phyloP scores from a whole-genome alignment of 64 coral and sea anemone species.

The Stichodactyla helianthus region DNA sequence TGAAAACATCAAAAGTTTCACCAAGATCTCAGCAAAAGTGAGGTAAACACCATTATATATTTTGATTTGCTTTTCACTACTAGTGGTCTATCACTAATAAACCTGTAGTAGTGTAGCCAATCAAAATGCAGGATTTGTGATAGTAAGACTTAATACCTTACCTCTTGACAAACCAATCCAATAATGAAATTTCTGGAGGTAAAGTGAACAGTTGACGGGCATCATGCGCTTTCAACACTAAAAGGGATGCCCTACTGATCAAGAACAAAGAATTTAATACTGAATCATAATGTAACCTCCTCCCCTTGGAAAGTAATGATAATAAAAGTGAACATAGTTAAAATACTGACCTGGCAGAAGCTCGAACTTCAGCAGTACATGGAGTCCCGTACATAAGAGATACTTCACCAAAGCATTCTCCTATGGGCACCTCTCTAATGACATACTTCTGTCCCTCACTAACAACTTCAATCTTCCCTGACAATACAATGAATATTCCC shows the following conservation, averaged over 20 bases:
- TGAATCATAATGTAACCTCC: neutral
- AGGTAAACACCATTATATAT: too few relatives aligned
- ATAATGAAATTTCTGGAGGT: conserved; percentile 21
- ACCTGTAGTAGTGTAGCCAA: too few relatives aligned
- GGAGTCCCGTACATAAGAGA: conserved; percentile 62
- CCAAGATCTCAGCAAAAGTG: too few relatives aligned
- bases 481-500: conserved; percentile 68
- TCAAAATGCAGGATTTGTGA: too few relatives aligned
- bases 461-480: conserved; percentile 49
- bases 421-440: conserved; percentile 45
- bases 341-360: conserved; percentile 30
- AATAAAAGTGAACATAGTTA: neutral
- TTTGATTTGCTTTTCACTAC: too few relatives aligned
- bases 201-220: conserved; percentile 25
- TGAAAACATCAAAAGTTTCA: too few relatives aligned
- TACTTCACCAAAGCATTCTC: conserved; percentile 83
- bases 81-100: too few relatives aligned
- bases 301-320: neutral
- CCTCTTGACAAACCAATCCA: conserved; percentile 53
- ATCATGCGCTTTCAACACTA: conserved; percentile 27
- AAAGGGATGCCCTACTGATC: neutral
- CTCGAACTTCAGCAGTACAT: conserved; percentile 72
- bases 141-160: neutral
- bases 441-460: conserved; percentile 44
- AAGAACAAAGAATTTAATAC: neutral